A percentile compares a stretch with the other conserved stretches of the same genome.
phyloP scores from a whole-genome alignment of 1,140 invertebrate genomes.

The Sycobia sp. region DNA sequence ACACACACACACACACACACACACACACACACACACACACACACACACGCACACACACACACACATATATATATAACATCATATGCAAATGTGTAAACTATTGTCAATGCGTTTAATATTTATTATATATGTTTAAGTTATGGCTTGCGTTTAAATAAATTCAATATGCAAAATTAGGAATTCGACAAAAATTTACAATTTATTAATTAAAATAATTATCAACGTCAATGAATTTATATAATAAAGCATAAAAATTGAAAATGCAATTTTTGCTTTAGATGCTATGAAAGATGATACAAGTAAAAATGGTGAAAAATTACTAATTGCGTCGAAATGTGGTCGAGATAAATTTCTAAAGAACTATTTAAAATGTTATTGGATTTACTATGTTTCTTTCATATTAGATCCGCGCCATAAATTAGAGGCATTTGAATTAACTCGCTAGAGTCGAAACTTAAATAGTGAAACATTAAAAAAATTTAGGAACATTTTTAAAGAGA shows the following conservation, averaged over 20 bases:
- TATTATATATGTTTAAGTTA: no score
- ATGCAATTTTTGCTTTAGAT: neutral
- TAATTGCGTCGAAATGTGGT: constrained; percentile 10
- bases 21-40: no score
- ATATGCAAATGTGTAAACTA: no score
- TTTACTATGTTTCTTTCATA: constrained; percentile 29
- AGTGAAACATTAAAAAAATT: constrained; percentile 18
- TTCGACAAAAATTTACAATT: no score
- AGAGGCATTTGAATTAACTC: constrained; percentile 21
- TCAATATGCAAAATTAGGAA: no score
- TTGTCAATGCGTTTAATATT: constrained; percentile 8
- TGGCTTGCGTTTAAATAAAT: no score
- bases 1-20: no score
- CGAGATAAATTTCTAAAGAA: constrained; percentile 30
- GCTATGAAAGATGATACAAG: neutral
- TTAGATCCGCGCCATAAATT: constrained; percentile 33
- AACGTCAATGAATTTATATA: no score
- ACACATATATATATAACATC: no score
- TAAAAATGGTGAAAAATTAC: neutral
- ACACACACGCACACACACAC: no score
- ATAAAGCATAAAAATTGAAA: constrained; percentile 20
- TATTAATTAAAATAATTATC: no score
- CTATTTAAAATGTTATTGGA: constrained; percentile 34
- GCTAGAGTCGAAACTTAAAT: constrained; percentile 24
- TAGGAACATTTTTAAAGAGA: constrained; percentile 4